Conservation (phyloP, 2,888 invertebrate genomes). For the Lasioglossum zephyrum region DNA sequence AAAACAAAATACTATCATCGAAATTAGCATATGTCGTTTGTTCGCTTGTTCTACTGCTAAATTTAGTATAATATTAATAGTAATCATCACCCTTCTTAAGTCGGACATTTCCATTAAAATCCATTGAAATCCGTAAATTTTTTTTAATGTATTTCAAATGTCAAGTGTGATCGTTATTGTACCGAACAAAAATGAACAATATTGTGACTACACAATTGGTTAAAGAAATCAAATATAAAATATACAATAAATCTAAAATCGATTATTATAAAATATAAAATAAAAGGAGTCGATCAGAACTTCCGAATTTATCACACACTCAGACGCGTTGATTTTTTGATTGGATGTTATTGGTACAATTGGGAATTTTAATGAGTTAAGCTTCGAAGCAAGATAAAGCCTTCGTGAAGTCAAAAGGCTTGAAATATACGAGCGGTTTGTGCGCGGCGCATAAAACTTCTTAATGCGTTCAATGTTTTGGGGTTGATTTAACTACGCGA, state of each 20-base stretch:
- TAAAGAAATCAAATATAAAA: not conserved
- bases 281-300: not conserved
- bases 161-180: not conserved
- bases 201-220: not conserved
- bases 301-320: not conserved
- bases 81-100: not conserved
- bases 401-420: not conserved
- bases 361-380: not conserved
- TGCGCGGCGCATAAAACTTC: constrained; percentile 3
- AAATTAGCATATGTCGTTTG: not conserved
- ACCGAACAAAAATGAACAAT: not conserved
- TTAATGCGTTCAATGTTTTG: constrained; percentile 2
- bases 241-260: not conserved
- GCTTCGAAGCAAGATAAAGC: not conserved
- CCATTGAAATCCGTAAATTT: not conserved
- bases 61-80: not conserved
- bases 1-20: not conserved
- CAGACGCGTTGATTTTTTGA: not conserved
- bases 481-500: constrained; percentile 10
- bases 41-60: not conserved
- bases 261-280: not conserved
- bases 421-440: not conserved
- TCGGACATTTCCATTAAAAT: too few relatives aligned
- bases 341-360: not conserved
- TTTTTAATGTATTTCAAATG: not conserved